phyloP scores from a whole-genome alignment of 2,888 invertebrate species.

The Lamproptera curius region DNA sequence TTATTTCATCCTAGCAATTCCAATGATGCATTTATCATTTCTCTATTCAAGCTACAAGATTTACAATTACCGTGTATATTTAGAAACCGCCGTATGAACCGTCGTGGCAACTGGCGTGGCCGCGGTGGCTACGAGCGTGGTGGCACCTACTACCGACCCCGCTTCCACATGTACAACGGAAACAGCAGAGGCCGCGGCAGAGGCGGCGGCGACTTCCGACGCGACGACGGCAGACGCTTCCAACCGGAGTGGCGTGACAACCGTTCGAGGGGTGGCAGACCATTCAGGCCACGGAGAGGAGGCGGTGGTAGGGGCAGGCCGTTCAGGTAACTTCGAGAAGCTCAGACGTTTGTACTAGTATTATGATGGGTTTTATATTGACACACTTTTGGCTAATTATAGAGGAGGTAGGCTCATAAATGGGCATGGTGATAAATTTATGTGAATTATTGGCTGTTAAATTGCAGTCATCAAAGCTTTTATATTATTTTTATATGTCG shows the following conservation, averaged over 20 bases:
- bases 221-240: slow-evolving; percentile 42
- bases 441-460: no score
- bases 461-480: no score
- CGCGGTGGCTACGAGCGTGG: slow-evolving; percentile 83
- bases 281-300: slow-evolving; percentile 62
- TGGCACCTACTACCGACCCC: slow-evolving; percentile 88
- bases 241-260: slow-evolving; percentile 49
- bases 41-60: no score
- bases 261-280: slow-evolving; percentile 56
- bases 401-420: no score
- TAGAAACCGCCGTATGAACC: slow-evolving; percentile 50
- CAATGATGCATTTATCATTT: no score
- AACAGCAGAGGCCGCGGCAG: slow-evolving; percentile 74
- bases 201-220: slow-evolving; percentile 64
- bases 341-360: no score
- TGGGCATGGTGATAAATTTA: no score
- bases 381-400: no score
- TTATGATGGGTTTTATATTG: no score
- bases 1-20: no score
- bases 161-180: slow-evolving; percentile 83
- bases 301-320: slow-evolving; percentile 64
- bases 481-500: no score
- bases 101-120: slow-evolving; percentile 75
- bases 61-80: no score
- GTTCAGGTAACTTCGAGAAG: slow-evolving; percentile 62